Conservation (phyloP, 30 jellyfish, hydroid and myxozoan genomes). For the Clytia hemisphaerica region DNA sequence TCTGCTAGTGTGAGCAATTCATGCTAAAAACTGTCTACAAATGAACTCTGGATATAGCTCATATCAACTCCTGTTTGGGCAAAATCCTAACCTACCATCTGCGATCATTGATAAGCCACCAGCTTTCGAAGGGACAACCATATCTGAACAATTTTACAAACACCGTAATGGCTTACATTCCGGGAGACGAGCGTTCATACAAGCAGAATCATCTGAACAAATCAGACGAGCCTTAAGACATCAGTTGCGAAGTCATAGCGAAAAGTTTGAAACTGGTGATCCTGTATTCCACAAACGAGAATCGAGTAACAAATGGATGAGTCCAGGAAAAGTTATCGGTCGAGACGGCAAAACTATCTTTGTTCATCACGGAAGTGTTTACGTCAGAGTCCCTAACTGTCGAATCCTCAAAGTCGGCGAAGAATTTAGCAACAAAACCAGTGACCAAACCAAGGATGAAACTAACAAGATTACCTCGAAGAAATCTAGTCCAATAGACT, state of each 20-base stretch:
- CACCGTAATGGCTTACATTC: background rate
- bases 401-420: too few species aligned
- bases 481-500: background rate
- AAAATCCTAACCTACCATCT: too few species aligned
- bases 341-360: too few species aligned
- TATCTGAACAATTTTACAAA: background rate
- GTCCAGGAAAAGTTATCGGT: background rate
- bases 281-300: background rate
- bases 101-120: background rate
- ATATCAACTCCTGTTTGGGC: too few species aligned
- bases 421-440: too few species aligned
- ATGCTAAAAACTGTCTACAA: constrained; percentile 25
- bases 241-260: background rate
- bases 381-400: too few species aligned
- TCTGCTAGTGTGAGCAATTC: constrained; percentile 35
- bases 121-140: background rate
- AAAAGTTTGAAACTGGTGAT: background rate
- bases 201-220: background rate
- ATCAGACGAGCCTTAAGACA: background rate
- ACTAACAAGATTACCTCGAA: too few species aligned
- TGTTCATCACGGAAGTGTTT: too few species aligned
- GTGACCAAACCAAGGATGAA: too few species aligned
- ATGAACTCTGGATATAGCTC: too few species aligned
- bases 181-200: background rate
- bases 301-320: background rate